Evolutionary conservation across 1,140 invertebrate species (phyloP), one percentile per base, ranked within the genome.

Genomic region (Hestina assimilis): DNA sequence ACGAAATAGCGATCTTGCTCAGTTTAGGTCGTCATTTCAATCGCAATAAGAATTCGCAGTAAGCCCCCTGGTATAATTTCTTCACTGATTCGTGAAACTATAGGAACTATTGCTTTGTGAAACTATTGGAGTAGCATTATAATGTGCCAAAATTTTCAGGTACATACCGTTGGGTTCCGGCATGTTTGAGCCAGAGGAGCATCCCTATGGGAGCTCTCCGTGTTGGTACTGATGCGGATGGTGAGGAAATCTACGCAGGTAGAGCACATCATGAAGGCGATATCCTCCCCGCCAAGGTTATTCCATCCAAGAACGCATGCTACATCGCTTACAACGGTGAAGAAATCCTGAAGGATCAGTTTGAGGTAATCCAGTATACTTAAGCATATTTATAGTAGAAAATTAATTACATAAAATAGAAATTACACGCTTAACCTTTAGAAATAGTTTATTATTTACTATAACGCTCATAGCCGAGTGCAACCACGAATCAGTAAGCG

Each of bases 251-350:
- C 45, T 96, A 91, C 68, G 92, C 95, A 3, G 95, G 95, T 1
- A 89, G 95, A 46, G 93, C 93, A 1, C 92, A 83, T 33, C 92
- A 95, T 71, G 90, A 92, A 48, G 93, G 93, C 1, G 94, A 95
- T 68, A 87, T 94, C 67, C 60, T 95, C 7, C 94, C 95, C 8
- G 94, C 93, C 0, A 96, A 96, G 85, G 90, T 95, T 3, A 92
- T 94, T 19, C 93, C 94, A 0, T 84, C 80, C 1, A 92, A 91
- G 69, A 87, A 90, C 21, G 87, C 89, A 0, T 92, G 92, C 40
- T 95, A 93, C 65, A 86, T 95, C n/a, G 77, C 90, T 4, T 91
- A 90, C 60, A 89, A 80, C 4, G 93, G 94, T 4, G 82, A 91
- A 59, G 94, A 95, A 77, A 85, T 92, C 33, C 42, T 78, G 1